These are phyloP conservation scores for Cryptoblepharus egeriae DNA, from an alignment of 2,797 vertebrate species.

Conservation along the genomic window DNA sequence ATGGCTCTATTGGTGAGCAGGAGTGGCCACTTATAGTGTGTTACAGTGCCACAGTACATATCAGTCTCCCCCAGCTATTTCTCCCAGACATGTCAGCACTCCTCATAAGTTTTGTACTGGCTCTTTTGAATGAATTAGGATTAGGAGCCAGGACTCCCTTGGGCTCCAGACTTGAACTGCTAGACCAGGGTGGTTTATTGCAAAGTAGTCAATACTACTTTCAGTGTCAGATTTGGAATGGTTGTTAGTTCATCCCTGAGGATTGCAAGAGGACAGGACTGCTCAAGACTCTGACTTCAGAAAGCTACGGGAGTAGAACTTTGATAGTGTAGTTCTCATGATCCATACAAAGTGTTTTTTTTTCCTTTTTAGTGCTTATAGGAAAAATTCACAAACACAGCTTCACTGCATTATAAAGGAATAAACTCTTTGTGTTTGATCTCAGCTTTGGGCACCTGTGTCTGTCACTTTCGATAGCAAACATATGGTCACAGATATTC, in stretches of 20 bases:
- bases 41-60: too few species aligned
- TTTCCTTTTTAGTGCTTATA: neutral
- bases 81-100: too few species aligned
- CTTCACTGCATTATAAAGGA: neutral
- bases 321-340: neutral
- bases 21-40: too few species aligned
- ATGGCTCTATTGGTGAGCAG: too few species aligned
- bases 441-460: neutral
- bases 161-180: too few species aligned
- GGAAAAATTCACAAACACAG: neutral
- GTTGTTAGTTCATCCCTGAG: neutral
- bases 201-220: neutral
- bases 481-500: neutral
- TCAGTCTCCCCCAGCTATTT: too few species aligned
- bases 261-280: neutral
- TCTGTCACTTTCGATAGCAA: conserved; percentile 9
- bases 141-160: too few species aligned
- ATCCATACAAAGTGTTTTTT: neutral
- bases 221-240: neutral
- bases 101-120: too few species aligned
- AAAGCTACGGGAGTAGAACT: neutral
- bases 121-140: neutral
- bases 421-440: neutral
- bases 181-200: neutral
- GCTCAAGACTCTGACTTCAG: neutral